Evolutionary conservation across 2,113 vertebrate genomes (phyloP), one percentile per base, ranked within the genome.

Genomic region (Patagioenas fasciata): DNA sequence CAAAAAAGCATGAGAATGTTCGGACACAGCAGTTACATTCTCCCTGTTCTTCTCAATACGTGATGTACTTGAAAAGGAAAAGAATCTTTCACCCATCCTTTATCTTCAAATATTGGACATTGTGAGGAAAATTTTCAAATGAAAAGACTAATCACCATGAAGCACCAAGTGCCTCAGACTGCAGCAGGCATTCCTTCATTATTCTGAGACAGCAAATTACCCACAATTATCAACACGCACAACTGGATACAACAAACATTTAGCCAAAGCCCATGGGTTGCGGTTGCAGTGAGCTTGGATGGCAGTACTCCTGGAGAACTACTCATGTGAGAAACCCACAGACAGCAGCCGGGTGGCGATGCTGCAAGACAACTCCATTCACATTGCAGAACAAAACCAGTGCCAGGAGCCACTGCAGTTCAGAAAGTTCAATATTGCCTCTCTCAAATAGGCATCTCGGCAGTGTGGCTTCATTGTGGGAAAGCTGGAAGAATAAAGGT

Each of bases 191-290:
- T 92, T 91, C 83, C 69, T 93, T 92, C 93, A 53, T 83, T 93
- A 92, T 66, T 89, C 80, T 20, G 51, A 84, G 57, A 74, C 53
- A 93, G 73, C 91, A 95, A 93, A 96, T 96, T 95, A 92, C 80
- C 66, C 80, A 79, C 91, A 96, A 92, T 92, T 95, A 95, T 88
- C 86, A 91, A 84, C 92, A 81, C 1, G 3, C 84, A 89, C 89
- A 93, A 96, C 77, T 92, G 94, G 83, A 91, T 89, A 89, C 69
- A 97, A 90, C 89, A 95, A 95, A 88, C 67, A 79, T 86, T 94
- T 56, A 89, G 57, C 88, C 69, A 91, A 78, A 88, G 80, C 80
- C 70, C 80, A 71, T 0, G 3, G 91, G 80, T 54, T 91, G 85
- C 0, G 13, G 83, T 91, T 74, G 24, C 80, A 85, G 61, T 1